Percentiles rank a stretch among this genome's conserved stretches.
phyloP scores from a whole-genome alignment of 2,888 invertebrate genomes.

The Mamestra brassicae region DNA sequence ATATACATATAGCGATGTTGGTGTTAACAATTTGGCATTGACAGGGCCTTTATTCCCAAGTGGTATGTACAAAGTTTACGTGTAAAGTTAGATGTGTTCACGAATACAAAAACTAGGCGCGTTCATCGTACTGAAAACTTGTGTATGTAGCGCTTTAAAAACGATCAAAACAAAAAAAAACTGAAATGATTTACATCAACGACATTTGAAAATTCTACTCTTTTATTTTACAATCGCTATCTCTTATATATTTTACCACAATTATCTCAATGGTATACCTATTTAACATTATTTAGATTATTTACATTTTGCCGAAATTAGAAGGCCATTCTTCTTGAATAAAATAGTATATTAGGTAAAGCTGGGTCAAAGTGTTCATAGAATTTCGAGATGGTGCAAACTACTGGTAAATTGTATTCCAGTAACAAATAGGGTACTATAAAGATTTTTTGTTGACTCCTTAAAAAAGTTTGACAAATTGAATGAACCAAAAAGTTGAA shows the following conservation, averaged over 20 bases:
- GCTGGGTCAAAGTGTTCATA: constrained; percentile 19
- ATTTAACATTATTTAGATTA: constrained; percentile 67
- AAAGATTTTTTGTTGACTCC: background rate
- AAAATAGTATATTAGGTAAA: constrained; percentile 37
- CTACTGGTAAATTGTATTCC: constrained; percentile 30
- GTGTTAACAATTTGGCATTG: background rate
- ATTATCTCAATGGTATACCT: constrained; percentile 59
- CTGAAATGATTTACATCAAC: background rate
- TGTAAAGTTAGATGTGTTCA: too few relatives aligned
- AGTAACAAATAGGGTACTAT: constrained; percentile 6
- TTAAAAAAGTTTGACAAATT: too few relatives aligned
- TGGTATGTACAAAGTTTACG: too few relatives aligned
- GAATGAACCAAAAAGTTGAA: too few relatives aligned
- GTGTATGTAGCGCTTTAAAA: too few relatives aligned
- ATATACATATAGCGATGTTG: background rate
- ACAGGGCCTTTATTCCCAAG: too few relatives aligned
- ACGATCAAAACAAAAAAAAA: too few relatives aligned
- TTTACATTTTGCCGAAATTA: constrained; percentile 71
- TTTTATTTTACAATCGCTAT: constrained; percentile 48
- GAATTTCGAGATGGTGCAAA: constrained; percentile 26
- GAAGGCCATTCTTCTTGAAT: constrained; percentile 70
- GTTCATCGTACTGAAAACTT: background rate
- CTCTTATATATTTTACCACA: constrained; percentile 58
- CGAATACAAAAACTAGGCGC: background rate
- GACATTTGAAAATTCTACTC: constrained; percentile 19